Evolutionary conservation across 2,888 invertebrate genomes (phyloP), one percentile per base, ranked within the genome.

Genomic region (Eustalomyia histrio): DNA sequence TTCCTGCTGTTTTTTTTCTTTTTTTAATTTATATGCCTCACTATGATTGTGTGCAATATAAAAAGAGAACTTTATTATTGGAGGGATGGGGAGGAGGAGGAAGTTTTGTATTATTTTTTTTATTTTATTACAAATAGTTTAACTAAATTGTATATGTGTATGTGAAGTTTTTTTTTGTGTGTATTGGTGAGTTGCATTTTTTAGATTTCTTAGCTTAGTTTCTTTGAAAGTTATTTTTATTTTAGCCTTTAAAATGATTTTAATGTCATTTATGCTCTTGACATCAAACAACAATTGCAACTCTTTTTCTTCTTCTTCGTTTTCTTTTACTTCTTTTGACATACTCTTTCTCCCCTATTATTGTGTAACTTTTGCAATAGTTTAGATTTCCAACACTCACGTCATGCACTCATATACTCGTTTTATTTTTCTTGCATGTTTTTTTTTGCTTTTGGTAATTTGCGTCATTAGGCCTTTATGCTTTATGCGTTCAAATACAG

Each of bases 181-280:
- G 43, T 57, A 18, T 58, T 12, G 7, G 43, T 67, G 24, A 55
- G 29, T 57, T 68, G 63, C 64, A 75, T 73, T 72, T 78, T 75
- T 64, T 55, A 50, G 39, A 58, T 71, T 60, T 67, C 18, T 76
- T 52, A 43, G 35, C 17, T n/a, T 53, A 14, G 35, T 29, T 60
- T 33, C 50, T 75, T 68, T 61, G 50, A 63, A 17, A 21, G 21
- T 61, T 71, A 16, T 72, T 35, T 21, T 24, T 39, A 52, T 75
- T 65, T 53, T 67, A 63, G 67, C 72, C 63, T 64, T 73, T 79
- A 50, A 53, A 58, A 12, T 7, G 9, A 65, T 76, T 83, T 84
- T 83, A 83, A 83, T 82, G 83, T 75, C 83, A 79, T 80, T 84
- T 84, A 79, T 84, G 85, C 84, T 84, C 84, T 85, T 85, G 85